Conservation (phyloP, 1,140 invertebrate genomes). For the Psix sp. region DNA sequence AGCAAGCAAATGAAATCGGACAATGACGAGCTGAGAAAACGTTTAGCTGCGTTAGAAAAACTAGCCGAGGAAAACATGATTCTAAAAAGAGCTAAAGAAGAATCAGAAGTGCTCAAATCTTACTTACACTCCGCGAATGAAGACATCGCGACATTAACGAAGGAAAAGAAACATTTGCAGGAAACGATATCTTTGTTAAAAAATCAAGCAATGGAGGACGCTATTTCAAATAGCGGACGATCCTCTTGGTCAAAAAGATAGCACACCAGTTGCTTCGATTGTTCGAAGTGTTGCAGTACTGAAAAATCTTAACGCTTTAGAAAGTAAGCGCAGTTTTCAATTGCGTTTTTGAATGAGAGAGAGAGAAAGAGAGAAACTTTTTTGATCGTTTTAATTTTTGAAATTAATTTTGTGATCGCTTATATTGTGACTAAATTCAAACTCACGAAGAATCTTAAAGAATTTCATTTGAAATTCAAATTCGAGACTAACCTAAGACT, state of each 20-base stretch:
- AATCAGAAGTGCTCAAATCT: constrained; percentile 79
- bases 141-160: constrained; percentile 82
- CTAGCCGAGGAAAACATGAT: constrained; percentile 81
- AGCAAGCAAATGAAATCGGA: constrained; percentile 79
- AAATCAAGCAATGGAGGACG: constrained; percentile 74
- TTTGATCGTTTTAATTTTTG: no score
- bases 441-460: no score
- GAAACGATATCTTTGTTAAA: constrained; percentile 82
- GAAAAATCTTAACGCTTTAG: constrained; percentile 62
- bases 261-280: constrained; percentile 81
- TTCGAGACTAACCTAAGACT: no score
- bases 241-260: constrained; percentile 80
- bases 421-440: no score
- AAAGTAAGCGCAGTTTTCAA: background rate
- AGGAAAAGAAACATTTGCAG: constrained; percentile 85
- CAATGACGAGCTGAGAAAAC: constrained; percentile 81
- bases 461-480: no score
- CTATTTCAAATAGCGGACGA: constrained; percentile 69
- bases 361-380: background rate
- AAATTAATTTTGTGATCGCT: no score
- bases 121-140: constrained; percentile 83
- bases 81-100: constrained; percentile 80
- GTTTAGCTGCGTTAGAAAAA: constrained; percentile 79
- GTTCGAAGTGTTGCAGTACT: constrained; percentile 79
- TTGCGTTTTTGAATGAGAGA: background rate